Evolutionary conservation across 1,140 invertebrate species (phyloP).

Genomic region (Ptiloglossa arizonensis): DNA sequence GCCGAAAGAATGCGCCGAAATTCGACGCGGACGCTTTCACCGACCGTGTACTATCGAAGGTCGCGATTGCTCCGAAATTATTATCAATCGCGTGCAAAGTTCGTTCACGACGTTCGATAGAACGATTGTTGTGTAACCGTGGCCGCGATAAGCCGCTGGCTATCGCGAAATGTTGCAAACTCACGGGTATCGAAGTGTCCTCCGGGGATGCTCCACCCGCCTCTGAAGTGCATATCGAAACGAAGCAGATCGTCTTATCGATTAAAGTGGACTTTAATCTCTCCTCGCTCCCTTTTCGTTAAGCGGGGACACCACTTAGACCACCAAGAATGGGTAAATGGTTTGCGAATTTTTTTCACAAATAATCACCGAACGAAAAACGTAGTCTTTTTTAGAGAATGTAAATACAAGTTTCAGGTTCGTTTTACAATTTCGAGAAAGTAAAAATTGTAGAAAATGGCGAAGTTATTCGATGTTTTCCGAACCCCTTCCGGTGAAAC

Average conservation of each 20-base stretch:
- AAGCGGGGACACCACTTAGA: too few relatives aligned
- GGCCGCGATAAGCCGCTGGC: slow-evolving; percentile 4
- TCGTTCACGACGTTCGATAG: slow-evolving; percentile 11
- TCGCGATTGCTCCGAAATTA: slow-evolving; percentile 37
- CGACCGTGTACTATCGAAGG: slow-evolving; percentile 41
- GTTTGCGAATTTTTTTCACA: too few relatives aligned
- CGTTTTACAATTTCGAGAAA: too few relatives aligned
- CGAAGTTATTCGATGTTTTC: too few relatives aligned
- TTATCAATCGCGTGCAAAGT: slow-evolving; percentile 47
- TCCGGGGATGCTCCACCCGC: background rate
- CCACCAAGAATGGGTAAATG: too few relatives aligned
- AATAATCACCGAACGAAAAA: too few relatives aligned
- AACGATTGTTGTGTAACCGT: slow-evolving; percentile 33
- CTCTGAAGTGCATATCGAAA: background rate
- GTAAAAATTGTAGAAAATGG: too few relatives aligned
- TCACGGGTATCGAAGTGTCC: too few relatives aligned
- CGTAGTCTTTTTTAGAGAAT: too few relatives aligned
- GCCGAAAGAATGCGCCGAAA: slow-evolving; percentile 4
- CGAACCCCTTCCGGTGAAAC: too few relatives aligned
- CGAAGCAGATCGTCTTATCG: background rate
- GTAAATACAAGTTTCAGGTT: too few relatives aligned
- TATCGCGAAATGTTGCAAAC: slow-evolving; percentile 18
- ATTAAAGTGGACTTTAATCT: background rate
- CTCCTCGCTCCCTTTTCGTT: too few relatives aligned
- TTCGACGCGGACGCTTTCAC: slow-evolving; percentile 23